phyloP scores from a whole-genome alignment of 2,797 vertebrate species.

The Triplophysa yarkandensis region DNA sequence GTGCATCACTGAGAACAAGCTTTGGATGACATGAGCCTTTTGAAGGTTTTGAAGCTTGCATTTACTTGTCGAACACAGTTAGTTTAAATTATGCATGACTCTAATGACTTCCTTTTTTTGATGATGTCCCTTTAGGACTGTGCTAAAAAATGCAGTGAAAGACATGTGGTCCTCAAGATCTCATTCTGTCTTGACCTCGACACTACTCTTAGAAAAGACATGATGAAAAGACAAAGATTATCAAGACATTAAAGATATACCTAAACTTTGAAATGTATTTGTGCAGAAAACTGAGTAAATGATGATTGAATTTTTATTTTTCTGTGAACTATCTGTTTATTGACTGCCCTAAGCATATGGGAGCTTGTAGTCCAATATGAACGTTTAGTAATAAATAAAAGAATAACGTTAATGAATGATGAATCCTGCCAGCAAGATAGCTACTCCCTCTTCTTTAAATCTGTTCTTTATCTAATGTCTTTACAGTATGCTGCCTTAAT shows the following conservation, averaged over 20 bases:
- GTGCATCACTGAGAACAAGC: constrained; percentile 19
- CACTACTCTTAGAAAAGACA: too few relatives aligned
- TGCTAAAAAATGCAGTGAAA: constrained; percentile 9
- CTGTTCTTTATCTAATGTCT: neutral
- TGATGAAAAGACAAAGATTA: too few relatives aligned
- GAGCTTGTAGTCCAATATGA: constrained; percentile 7
- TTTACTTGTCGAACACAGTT: constrained; percentile 16
- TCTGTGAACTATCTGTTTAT: too few relatives aligned
- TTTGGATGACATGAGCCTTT: constrained; percentile 33
- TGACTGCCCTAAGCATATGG: neutral
- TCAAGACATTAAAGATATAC: too few relatives aligned
- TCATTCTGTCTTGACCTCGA: neutral
- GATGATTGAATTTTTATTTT: too few relatives aligned
- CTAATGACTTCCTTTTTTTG: constrained; percentile 36
- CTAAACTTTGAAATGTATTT: too few relatives aligned
- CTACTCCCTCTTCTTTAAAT: neutral
- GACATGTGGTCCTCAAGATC: neutral
- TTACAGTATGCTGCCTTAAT: neutral
- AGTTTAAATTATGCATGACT: constrained; percentile 39
- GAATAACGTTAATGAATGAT: too few relatives aligned
- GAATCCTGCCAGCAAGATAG: neutral
- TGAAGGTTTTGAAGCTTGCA: constrained; percentile 23
- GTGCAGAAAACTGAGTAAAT: too few relatives aligned
- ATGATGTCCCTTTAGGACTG: constrained; percentile 36
- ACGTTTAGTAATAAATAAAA: constrained; percentile 7